A percentile compares a stretch with the other conserved stretches of the same genome.
Conservation (phyloP, 2,797 vertebrate species). For the Pachyuromys duprasi region DNA sequence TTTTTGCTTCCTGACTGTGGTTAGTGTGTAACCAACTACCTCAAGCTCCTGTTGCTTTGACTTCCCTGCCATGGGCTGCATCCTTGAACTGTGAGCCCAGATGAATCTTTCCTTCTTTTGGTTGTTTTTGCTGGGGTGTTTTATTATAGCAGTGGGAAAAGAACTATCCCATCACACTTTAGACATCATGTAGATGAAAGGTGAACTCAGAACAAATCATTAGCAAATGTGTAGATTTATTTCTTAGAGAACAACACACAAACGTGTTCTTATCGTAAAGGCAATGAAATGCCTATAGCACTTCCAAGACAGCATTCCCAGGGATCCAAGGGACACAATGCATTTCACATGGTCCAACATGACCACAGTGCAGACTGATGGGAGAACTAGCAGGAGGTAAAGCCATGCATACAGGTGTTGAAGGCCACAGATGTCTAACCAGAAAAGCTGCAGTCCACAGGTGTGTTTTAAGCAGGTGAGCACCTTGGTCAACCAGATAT, state of each 20-base stretch:
- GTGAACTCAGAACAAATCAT: neutral
- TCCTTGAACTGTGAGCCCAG: neutral
- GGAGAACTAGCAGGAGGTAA: neutral
- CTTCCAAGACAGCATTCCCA: neutral
- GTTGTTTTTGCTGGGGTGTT: neutral
- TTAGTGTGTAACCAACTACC: neutral
- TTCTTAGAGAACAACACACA: neutral
- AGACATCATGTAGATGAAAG: neutral
- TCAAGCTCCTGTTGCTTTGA: neutral
- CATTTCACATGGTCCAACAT: accelerated
- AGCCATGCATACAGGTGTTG: neutral
- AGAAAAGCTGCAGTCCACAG: neutral
- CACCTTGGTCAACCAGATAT: neutral
- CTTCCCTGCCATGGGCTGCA: neutral
- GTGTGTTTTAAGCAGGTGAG: too few species aligned
- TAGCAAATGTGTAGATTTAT: neutral
- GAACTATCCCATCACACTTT: neutral
- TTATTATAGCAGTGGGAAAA: neutral
- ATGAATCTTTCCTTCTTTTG: neutral
- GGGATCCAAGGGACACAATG: accelerated
- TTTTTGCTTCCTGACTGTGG: neutral
- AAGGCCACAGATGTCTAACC: neutral
- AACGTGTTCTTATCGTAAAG: neutral
- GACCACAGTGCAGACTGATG: accelerated
- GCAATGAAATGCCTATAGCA: too few species aligned